Conservation (phyloP, 2,113 vertebrate species). For the Parotia lawesii region DNA sequence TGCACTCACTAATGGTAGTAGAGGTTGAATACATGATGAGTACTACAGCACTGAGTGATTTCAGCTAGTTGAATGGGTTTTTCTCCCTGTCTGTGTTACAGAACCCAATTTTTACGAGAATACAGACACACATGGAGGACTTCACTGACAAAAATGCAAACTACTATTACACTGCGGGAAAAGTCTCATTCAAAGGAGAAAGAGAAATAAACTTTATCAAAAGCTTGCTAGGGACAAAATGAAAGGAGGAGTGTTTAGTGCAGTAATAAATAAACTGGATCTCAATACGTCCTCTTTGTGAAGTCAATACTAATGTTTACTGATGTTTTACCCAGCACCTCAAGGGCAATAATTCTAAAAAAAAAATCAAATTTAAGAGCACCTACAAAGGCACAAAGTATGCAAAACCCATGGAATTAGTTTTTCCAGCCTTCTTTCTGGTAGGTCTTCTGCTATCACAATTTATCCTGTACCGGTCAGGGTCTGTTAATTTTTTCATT, state of each 20-base stretch:
- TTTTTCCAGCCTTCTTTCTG: background rate
- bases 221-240: background rate
- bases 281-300: background rate
- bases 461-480: background rate
- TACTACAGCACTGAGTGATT: background rate
- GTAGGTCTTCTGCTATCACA: background rate
- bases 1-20: background rate
- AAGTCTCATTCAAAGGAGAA: background rate
- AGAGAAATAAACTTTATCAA: background rate
- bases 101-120: background rate
- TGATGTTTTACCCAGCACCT: background rate
- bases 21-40: background rate
- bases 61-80: background rate
- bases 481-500: background rate
- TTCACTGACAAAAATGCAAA: background rate
- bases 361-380: constrained; percentile 14
- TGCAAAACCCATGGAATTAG: background rate
- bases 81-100: background rate
- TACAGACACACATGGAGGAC: background rate
- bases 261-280: background rate
- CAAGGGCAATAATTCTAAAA: background rate
- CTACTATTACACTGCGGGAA: background rate
- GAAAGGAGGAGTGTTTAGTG: background rate
- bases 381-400: background rate
- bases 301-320: constrained; percentile 28